Evolutionary conservation across 2,797 vertebrate genomes (phyloP).

Genomic region (Lutra lutra): DNA sequence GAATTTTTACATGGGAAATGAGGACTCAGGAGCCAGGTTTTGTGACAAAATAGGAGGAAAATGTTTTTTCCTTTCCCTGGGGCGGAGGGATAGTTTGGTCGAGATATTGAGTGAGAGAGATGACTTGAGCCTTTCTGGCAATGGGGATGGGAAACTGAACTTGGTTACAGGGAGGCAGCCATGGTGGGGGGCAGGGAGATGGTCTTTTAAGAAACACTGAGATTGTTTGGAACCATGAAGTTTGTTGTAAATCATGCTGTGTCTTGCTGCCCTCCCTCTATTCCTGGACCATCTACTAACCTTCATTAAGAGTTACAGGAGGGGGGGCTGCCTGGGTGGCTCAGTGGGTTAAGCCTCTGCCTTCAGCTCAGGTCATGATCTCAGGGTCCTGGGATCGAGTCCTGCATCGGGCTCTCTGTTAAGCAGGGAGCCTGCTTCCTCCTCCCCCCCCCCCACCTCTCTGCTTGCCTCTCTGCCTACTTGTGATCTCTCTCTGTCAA

Average conservation of each 20-base stretch:
- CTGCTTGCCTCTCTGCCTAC: too few species aligned
- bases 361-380: too few species aligned
- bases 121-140: neutral
- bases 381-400: too few species aligned
- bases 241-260: neutral
- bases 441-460: too few species aligned
- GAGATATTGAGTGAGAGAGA: neutral
- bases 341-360: too few species aligned
- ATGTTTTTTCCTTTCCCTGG: neutral
- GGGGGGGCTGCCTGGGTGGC: too few species aligned
- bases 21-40: neutral
- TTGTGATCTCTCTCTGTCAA: too few species aligned
- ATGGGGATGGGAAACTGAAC: too few species aligned
- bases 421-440: too few species aligned
- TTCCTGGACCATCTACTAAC: neutral
- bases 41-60: neutral
- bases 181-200: neutral
- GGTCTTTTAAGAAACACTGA: neutral
- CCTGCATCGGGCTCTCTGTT: too few species aligned
- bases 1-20: neutral
- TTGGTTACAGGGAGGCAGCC: neutral
- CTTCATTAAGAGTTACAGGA: neutral
- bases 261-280: neutral
- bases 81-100: neutral
- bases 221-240: neutral